Percentiles rank a stretch among this genome's conserved stretches.
Conservation (phyloP, 2,797 vertebrate genomes). For the Acomys russatus region DNA sequence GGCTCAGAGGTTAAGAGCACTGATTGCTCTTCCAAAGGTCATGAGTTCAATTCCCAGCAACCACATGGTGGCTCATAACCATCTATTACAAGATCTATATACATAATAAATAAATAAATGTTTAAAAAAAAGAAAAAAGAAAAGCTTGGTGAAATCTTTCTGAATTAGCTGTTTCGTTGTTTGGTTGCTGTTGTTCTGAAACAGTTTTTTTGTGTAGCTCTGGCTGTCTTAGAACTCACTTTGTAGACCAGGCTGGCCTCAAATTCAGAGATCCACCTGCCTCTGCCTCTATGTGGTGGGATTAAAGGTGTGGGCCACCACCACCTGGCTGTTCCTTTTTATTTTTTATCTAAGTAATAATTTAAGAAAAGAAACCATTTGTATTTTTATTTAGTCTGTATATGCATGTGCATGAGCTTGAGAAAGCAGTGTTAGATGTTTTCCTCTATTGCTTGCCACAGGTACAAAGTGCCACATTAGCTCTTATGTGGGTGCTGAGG, state of each 20-base stretch:
- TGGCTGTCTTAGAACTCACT: background rate
- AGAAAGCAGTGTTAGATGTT: background rate
- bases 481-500: background rate
- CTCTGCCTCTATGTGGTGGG: background rate
- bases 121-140: no score
- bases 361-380: constrained; percentile 12
- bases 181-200: background rate
- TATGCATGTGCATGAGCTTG: background rate
- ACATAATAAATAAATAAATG: no score
- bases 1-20: no score
- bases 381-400: background rate
- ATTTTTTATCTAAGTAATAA: background rate
- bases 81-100: no score
- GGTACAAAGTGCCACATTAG: background rate
- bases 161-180: background rate
- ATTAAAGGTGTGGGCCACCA: background rate
- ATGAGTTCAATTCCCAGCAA: no score
- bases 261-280: background rate
- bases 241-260: background rate
- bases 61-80: no score
- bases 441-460: background rate
- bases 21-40: no score
- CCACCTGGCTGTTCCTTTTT: background rate
- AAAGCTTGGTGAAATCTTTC: background rate
- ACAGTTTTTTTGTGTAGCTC: background rate